These are phyloP conservation scores for Cricetomys ansorgei DNA, from an alignment of 2,113 vertebrate species.

Conservation along the genomic window DNA sequence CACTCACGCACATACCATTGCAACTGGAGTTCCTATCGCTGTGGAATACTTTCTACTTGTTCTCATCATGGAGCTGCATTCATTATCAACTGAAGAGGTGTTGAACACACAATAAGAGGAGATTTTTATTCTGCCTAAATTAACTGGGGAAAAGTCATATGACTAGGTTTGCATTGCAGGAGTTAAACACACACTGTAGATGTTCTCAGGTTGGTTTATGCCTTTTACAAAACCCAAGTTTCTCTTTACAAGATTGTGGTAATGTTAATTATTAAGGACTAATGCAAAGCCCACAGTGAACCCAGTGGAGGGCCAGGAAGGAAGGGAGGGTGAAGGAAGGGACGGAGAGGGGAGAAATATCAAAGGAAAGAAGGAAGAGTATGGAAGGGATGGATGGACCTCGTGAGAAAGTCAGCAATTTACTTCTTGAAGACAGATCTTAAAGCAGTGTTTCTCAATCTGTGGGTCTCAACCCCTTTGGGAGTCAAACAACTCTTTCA, in stretches of 20 bases:
- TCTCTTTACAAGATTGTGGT: background rate
- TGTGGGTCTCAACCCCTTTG: too few relatives aligned
- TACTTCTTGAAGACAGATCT: background rate
- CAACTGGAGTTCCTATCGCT: background rate
- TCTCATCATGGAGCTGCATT: background rate
- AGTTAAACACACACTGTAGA: background rate
- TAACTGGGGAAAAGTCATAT: background rate
- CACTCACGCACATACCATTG: background rate
- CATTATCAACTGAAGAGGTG: background rate
- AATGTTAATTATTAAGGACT: background rate
- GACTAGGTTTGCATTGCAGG: background rate
- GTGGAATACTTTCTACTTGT: background rate
- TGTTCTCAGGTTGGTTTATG: background rate
- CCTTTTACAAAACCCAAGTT: background rate
- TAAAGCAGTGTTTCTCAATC: too few relatives aligned
- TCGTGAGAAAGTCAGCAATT: background rate
- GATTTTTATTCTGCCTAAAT: background rate
- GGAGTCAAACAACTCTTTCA: too few relatives aligned
- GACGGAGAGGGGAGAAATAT: too few relatives aligned
- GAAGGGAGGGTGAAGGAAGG: background rate
- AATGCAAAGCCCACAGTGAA: background rate
- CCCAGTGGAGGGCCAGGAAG: background rate
- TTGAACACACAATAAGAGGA: background rate
- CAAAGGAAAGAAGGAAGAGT: background rate
- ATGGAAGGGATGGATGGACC: background rate